Evolutionary conservation across 1,140 invertebrate species (phyloP).

Genomic region (Stegodyphus dumicola): DNA sequence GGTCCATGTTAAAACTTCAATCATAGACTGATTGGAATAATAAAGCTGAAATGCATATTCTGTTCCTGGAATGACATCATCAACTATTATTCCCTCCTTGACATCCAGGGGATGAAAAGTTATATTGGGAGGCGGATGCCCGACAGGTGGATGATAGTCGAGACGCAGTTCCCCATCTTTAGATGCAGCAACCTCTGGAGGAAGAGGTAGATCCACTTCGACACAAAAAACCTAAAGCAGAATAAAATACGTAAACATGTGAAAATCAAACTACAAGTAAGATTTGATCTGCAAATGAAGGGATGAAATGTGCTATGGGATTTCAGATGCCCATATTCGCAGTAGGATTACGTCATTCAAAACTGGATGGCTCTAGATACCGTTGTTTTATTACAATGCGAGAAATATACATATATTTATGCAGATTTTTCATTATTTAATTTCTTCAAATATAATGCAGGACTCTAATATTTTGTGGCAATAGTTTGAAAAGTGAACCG

Average conservation of each 20-base stretch:
- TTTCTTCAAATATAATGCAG: no score
- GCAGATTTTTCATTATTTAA: no score
- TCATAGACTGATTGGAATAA: slow-evolving; percentile 85
- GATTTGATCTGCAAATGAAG: no score
- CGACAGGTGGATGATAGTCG: slow-evolving; percentile 84
- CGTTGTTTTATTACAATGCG: no score
- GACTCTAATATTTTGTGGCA: no score
- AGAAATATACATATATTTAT: no score
- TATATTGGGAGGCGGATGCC: slow-evolving; percentile 84
- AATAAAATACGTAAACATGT: not conserved
- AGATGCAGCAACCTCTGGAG: slow-evolving; percentile 33
- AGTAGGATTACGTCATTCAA: no score
- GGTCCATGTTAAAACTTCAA: slow-evolving; percentile 88
- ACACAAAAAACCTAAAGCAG: slow-evolving; percentile 9
- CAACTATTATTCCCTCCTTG: slow-evolving; percentile 85
- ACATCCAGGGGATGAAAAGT: slow-evolving; percentile 84
- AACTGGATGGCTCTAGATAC: no score
- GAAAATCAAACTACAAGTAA: no score
- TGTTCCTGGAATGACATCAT: slow-evolving; percentile 84
- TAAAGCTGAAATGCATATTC: slow-evolving; percentile 92
- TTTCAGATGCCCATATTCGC: no score
- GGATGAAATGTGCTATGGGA: no score
- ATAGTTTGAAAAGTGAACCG: no score
- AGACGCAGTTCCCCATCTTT: slow-evolving; percentile 81
- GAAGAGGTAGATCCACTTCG: slow-evolving; percentile 57